phyloP scores from a whole-genome alignment of 1,140 invertebrate species.

The Lethrus apterus region DNA sequence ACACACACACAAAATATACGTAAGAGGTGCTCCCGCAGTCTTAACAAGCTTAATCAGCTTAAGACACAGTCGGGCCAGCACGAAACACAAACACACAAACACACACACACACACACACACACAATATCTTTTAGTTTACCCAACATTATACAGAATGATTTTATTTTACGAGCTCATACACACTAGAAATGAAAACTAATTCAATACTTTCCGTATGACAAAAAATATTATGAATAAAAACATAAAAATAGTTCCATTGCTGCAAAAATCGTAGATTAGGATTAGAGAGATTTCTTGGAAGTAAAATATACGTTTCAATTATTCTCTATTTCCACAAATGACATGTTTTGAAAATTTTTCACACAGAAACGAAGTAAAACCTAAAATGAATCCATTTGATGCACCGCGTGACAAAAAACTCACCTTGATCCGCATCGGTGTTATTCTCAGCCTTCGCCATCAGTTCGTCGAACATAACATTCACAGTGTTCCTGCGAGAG shows the following conservation, averaged over 20 bases:
- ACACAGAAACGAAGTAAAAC: not conserved
- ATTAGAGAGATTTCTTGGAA: not conserved
- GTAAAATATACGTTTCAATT: not conserved
- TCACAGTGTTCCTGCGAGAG: constrained; percentile 42
- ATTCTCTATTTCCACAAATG: not conserved
- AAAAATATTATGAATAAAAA: no score
- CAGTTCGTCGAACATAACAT: constrained; percentile 46
- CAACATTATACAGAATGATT: no score
- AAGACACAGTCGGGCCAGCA: no score
- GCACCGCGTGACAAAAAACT: not conserved
- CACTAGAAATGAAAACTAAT: no score
- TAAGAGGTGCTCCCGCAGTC: no score
- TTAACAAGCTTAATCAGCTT: no score
- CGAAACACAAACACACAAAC: no score
- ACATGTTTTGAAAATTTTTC: not conserved
- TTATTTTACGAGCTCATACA: no score
- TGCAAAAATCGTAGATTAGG: not conserved
- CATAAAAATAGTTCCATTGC: not conserved
- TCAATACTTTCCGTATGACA: no score
- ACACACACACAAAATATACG: no score
- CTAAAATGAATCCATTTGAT: not conserved
- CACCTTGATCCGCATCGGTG: constrained; percentile 30
- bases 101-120: no score
- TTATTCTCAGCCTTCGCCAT: constrained; percentile 44
- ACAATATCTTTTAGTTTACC: no score